A percentile compares a stretch with the other conserved stretches of the same genome.
Evolutionary conservation across 2,113 vertebrate species (phyloP).

Genomic region (Polypterus bichir): DNA sequence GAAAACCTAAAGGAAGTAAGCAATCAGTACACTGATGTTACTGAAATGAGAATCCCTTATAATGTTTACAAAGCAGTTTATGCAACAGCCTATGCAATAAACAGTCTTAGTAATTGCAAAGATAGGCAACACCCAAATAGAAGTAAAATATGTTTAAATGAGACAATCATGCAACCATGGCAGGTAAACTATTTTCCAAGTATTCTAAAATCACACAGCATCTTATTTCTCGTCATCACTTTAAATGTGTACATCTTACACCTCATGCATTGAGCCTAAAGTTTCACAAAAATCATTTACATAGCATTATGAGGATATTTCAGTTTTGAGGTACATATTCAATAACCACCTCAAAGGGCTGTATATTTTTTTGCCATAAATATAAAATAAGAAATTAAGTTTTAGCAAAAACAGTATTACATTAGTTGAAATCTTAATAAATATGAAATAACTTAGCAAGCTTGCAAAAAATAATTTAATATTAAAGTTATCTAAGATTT

Average conservation of each 20-base stretch:
- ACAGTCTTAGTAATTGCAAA: neutral
- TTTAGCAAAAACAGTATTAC: neutral
- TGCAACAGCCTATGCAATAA: no score
- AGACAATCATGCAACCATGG: neutral
- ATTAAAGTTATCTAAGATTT: neutral
- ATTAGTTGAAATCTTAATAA: no score
- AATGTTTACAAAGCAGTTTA: neutral
- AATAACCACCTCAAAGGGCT: no score
- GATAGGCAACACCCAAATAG: neutral
- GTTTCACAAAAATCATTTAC: neutral
- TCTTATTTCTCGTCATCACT: no score
- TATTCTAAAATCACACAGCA: no score
- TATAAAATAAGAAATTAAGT: neutral
- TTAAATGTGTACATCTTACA: no score
- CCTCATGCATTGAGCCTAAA: neutral
- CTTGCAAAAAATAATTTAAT: no score
- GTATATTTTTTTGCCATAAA: neutral
- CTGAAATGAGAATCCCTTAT: neutral
- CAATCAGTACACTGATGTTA: neutral
- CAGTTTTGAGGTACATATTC: no score
- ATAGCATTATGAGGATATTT: neutral
- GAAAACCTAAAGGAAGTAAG: conserved; percentile 31
- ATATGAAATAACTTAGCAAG: no score
- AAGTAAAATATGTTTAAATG: neutral
- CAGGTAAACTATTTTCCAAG: neutral